A percentile compares a stretch with the other conserved stretches of the same genome.
Conservation (phyloP, 2,888 invertebrate species). For the Tenthredo distinguenda region DNA sequence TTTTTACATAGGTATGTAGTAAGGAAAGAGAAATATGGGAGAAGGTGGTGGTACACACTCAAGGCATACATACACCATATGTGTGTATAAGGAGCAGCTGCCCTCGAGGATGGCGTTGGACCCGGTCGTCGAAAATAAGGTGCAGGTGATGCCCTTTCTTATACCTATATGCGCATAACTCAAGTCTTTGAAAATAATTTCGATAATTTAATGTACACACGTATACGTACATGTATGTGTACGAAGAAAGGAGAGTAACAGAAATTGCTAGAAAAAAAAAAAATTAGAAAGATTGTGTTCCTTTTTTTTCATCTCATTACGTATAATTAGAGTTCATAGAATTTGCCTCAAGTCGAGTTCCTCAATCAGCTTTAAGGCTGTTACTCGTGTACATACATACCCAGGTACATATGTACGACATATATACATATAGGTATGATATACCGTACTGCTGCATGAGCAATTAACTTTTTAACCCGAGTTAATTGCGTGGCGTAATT, state of each 20-base stretch:
- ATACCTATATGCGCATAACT: background rate
- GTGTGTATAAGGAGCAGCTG: slow-evolving; percentile 6
- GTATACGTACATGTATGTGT: no score
- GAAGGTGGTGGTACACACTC: background rate
- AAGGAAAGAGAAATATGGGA: no score
- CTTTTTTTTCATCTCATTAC: background rate
- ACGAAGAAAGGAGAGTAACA: background rate
- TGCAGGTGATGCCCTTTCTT: background rate
- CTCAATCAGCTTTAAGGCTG: background rate
- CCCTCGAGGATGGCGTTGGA: background rate
- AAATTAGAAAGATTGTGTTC: background rate
- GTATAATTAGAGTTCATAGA: background rate
- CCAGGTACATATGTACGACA: background rate
- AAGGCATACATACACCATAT: background rate
- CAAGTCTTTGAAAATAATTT: background rate
- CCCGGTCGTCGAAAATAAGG: background rate
- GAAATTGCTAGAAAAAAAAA: background rate
- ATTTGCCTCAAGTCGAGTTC: background rate
- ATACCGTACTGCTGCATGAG: slow-evolving; percentile 48
- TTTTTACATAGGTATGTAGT: background rate
- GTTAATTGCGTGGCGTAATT: slow-evolving; percentile 64
- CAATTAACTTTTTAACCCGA: slow-evolving; percentile 68
- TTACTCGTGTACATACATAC: background rate
- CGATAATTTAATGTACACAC: no score
- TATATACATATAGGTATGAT: slow-evolving; percentile 26